Evolutionary conservation across 2,797 vertebrate species (phyloP), one percentile per base, ranked within the genome.

Genomic region (Fistularia tabacaria): DNA sequence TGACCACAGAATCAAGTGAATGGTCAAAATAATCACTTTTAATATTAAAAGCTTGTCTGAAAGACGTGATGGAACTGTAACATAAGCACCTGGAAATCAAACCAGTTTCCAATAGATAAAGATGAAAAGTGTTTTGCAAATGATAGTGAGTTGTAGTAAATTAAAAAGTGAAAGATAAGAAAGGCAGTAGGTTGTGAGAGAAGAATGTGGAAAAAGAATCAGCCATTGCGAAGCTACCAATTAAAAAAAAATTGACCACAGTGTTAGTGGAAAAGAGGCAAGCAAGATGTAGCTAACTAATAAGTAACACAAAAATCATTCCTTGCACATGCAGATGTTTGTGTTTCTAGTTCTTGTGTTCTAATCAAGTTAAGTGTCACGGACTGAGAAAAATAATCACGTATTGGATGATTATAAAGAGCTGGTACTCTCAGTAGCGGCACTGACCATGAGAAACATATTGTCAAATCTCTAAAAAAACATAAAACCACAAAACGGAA

Each of bases 211-310:
- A 54, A 80, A 76, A 86, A 82, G 62, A 66, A 78, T 89, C 83
- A 92, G 93, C 93, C 91, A 90, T 82, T 93, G 92, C 91, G 61
- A 87, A 91, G 87, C 88, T 85, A 77, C 85, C 70, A 87, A 79
- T 88, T 84, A 79, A 65, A 76, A 85, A 88, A 71, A 89, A 84
- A 67, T 63, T 86, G 46, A 25, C 66, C 14, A 71, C 37, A 62
- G 42, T 70, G 68, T 85, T 81, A 83, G 69, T 73, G 70, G 36
- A 73, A 77, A 72, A 46, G 59, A 73, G 73, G 7, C 73, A 10
- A 63, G 62, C 57, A 41, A 25, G 43, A 53, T 67, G 69, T 49
- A 61, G 64, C 43, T 5, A 46, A 65, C 64, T 47, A 14, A 7
- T 46, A 59, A 38, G 37, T 48, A 59, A n/a, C 13, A 61, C 40